phyloP scores from a whole-genome alignment of 2,797 vertebrate genomes.

The Bucorvus abyssinicus region DNA sequence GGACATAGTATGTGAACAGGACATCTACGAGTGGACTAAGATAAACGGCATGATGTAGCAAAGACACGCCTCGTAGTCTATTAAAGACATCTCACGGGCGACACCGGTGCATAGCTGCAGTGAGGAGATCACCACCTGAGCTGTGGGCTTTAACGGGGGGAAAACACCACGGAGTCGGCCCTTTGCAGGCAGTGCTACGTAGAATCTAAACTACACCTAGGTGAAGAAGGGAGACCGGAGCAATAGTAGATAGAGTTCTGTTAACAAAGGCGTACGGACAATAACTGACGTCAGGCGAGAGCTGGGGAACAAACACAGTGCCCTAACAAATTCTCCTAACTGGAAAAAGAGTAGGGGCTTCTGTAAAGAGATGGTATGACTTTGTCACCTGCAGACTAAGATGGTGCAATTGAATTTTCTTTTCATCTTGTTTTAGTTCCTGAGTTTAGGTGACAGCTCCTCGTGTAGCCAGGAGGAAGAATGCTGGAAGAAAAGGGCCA shows the following conservation, averaged over 20 bases:
- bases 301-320: neutral
- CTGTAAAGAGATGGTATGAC: conserved; percentile 4
- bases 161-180: neutral
- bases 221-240: conserved; percentile 24
- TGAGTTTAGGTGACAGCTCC: conserved; percentile 19
- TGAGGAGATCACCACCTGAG: conserved; percentile 20
- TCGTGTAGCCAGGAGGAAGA: neutral
- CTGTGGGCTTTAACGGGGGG: conserved; percentile 55
- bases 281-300: conserved; percentile 52
- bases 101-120: neutral
- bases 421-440: neutral
- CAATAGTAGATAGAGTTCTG: conserved; percentile 31
- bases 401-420: conserved; percentile 50
- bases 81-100: neutral
- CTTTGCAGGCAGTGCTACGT: conserved; percentile 27
- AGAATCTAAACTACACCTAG: conserved; percentile 30
- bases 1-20: conserved; percentile 98
- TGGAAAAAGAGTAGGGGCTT: conserved; percentile 12
- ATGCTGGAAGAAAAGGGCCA: neutral
- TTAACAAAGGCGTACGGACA: neutral
- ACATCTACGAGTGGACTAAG: conserved; percentile 99
- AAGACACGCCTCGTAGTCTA: neutral
- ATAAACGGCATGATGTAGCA: conserved; percentile 87
- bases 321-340: neutral
- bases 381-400: conserved; percentile 53